phyloP scores from a whole-genome alignment of 2,113 vertebrate genomes.

The Pycnonotus jocosus region DNA sequence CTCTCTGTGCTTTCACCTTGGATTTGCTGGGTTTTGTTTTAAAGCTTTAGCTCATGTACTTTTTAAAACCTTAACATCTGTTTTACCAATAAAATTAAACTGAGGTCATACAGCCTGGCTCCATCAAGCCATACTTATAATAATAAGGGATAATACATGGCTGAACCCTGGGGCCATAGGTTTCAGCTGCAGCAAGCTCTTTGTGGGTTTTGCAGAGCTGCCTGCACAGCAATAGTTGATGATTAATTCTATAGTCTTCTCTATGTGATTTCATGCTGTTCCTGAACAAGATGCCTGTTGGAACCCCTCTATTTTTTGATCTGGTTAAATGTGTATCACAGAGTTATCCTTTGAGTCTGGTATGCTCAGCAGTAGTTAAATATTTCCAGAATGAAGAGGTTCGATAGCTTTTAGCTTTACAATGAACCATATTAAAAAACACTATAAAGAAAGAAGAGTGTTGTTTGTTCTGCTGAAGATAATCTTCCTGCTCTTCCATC shows the following conservation, averaged over 20 bases:
- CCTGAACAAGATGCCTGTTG: neutral
- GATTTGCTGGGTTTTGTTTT: neutral
- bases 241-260: neutral
- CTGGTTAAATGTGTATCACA: neutral
- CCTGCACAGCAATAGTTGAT: neutral
- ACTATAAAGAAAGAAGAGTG: neutral
- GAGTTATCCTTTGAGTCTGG: neutral
- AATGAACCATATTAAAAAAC: neutral
- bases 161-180: neutral
- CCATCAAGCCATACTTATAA: neutral
- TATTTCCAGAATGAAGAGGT: neutral
- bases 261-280: neutral
- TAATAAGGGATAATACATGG: neutral
- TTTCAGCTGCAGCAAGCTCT: neutral
- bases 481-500: neutral
- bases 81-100: neutral
- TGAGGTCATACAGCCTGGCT: neutral
- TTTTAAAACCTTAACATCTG: neutral
- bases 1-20: neutral
- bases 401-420: neutral
- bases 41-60: neutral
- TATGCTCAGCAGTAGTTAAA: neutral
- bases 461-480: neutral
- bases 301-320: neutral
- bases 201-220: neutral